A percentile compares a stretch with the other conserved stretches of the same genome.
phyloP scores from a whole-genome alignment of 92 coral and sea anemone genomes.

The Palythoa grandis region DNA sequence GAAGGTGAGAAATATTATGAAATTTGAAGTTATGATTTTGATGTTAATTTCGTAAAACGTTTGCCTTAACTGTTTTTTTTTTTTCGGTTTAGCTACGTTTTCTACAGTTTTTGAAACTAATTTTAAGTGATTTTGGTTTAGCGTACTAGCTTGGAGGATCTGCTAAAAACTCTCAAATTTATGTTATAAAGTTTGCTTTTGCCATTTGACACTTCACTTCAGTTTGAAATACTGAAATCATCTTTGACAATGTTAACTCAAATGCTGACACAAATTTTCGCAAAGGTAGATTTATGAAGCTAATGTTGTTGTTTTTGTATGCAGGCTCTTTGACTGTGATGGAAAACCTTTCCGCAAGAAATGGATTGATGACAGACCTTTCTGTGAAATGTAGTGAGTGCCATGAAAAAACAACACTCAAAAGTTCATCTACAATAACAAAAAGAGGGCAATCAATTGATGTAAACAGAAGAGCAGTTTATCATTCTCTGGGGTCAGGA shows the following conservation, averaged over 20 bases:
- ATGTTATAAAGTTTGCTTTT: background rate
- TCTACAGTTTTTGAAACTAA: slow-evolving; percentile 11
- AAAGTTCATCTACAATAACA: slow-evolving; percentile 36
- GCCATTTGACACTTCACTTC: slow-evolving; percentile 1
- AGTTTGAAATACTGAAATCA: background rate
- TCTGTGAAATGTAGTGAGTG: slow-evolving; percentile 51
- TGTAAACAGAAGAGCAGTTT: slow-evolving; percentile 36
- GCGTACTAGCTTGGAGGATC: background rate
- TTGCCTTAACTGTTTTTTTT: background rate
- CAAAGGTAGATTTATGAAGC: slow-evolving; percentile 13
- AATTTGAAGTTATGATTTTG: background rate
- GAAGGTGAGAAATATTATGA: slow-evolving; percentile 42
- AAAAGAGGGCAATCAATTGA: slow-evolving; percentile 48
- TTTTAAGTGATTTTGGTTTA: slow-evolving; percentile 32
- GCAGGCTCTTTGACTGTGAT: slow-evolving; percentile 43
- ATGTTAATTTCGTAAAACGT: background rate
- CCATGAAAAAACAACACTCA: slow-evolving; percentile 34
- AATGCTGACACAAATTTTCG: slow-evolving; percentile 8
- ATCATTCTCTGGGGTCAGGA: slow-evolving; percentile 26
- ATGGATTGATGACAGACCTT: slow-evolving; percentile 54
- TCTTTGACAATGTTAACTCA: background rate
- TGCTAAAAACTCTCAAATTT: background rate
- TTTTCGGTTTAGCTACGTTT: slow-evolving; percentile 4
- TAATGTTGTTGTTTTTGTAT: slow-evolving; percentile 30
- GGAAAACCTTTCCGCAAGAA: slow-evolving; percentile 44